Base-by-base conservation (phyloP, 2,113 vertebrate genomes). In the Thymallus thymallus region DNA sequence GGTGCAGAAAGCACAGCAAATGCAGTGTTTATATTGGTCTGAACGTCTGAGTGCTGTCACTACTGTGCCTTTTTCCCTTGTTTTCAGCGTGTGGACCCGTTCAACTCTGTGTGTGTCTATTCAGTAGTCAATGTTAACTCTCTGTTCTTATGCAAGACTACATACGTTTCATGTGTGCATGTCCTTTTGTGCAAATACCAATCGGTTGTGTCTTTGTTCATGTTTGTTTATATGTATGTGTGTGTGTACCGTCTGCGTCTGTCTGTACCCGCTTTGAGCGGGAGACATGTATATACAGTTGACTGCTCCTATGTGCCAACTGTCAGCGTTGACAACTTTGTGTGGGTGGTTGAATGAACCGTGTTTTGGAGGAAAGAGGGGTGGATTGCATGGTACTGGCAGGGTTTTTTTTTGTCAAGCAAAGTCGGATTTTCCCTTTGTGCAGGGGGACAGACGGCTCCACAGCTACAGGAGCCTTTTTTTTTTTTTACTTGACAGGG, bases 261-360 rank as follows among this genome's bases (percentile, higher is more conserved):
- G 24, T 64, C 9, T 9, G 14, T 30, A 26, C 16, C 63, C 5
- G 9, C 35, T 41, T 1, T 41, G 29, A 65, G 63, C 26, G 63
- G 29, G 14, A 66, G 64, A 32, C 29, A 20, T 66, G 64, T 30
- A 66, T 66, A 35, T 32, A 66, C 30, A 66, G 64, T 35, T 30
- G n/a, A 26, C 4, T 18, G 30, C 30, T 66, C 23, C 64, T 66
- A 32, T 32, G 29, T 66, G 64, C 64, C 64, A 66, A 66, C 30
- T 66, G 29, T 32, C 64, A 66, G 30, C 26, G 14, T 26, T 32
- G 64, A 35, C 64, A 66, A 66, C 30, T 26, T 18, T 26, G 64
- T 32, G 64, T 66, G 64, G 64, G 64, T 66, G 64, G 64, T 66
- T 66, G 29, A 66, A 66, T 20, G 6, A 66, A 13, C 30, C 26